Evolutionary conservation across 2,888 invertebrate genomes (phyloP).

Genomic region (Marronus borbonicus): DNA sequence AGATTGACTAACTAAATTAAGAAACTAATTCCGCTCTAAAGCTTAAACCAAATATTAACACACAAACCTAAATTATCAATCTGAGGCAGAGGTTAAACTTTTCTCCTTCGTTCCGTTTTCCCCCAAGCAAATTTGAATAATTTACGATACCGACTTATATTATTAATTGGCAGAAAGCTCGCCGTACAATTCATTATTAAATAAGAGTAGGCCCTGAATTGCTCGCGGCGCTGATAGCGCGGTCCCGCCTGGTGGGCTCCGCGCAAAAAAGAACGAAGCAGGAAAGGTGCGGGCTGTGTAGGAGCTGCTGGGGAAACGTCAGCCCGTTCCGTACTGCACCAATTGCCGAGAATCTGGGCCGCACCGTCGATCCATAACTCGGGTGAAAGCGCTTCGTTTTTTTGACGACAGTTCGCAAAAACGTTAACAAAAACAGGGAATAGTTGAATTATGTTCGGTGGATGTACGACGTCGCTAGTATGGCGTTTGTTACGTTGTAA

Average conservation of each 20-base stretch:
- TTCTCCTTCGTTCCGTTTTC: background rate
- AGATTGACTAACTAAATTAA: too few relatives aligned
- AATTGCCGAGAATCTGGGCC: conserved; percentile 46
- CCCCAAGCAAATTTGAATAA: conserved; percentile 14
- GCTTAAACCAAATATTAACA: background rate
- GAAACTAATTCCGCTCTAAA: too few relatives aligned
- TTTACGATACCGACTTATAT: conserved; percentile 57
- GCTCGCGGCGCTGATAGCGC: background rate
- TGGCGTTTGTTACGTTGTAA: conserved; percentile 14
- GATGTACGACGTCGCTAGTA: conserved; percentile 5
- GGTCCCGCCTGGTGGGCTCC: conserved; percentile 51
- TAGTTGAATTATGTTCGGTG: conserved; percentile 43
- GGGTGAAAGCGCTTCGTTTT: conserved; percentile 55
- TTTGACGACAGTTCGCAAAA: conserved; percentile 59
- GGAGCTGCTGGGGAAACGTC: conserved; percentile 45
- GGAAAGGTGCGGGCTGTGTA: background rate
- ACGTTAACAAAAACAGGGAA: conserved; percentile 48
- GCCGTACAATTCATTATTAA: conserved; percentile 54
- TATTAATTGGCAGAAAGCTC: conserved; percentile 48
- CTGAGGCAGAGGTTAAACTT: conserved; percentile 11
- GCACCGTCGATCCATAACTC: conserved; percentile 58
- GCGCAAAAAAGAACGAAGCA: conserved; percentile 35
- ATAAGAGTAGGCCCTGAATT: conserved; percentile 44
- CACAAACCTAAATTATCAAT: conserved; percentile 7
- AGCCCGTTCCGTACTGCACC: conserved; percentile 44